Evolutionary conservation across 2,888 invertebrate species (phyloP), one percentile per base, ranked within the genome.

Genomic region (Microplitis deprimator): DNA sequence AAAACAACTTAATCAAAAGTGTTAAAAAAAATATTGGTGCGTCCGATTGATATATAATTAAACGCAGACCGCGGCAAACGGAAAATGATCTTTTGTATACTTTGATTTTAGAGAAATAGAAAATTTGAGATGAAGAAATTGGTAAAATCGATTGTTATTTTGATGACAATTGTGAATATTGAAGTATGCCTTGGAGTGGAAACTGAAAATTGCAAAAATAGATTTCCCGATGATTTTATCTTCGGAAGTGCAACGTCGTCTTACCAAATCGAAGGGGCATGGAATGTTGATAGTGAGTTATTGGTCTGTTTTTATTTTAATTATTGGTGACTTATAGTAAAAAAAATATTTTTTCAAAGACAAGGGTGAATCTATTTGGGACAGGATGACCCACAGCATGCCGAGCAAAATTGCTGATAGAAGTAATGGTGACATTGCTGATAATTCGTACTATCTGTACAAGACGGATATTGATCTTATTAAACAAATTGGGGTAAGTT

Each of bases 291-390:
- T 29, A 29, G 29, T 29, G 4, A 29, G 29, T 29, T 29, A 0
- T 29, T 29, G 29, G 29, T 4, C 29, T 4, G 29, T 3, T 29
- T 29, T 29, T 29, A 2, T 29, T 29, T 29, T 3, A 29, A 2
- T 20, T 20, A 29, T 29, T 3, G 29, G 29, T 29, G 4, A 50
- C 13, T 50, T 50, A 10, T 50, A 6, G 13, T 13, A 13, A 50
- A 10, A 1, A 50, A 10, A 50, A 50, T 1, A 8, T 50, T 8
- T 29, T 29, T 29, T 29, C 29, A 29, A 29, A 29, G 93, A 92
- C 8, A 94, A 93, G 90, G 92, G 92, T 1, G 92, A 92, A 83
- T 93, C 91, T 83, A 92, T 94, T 29, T 95, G 94, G 95, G 95
- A 95, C 86, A 90, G 90, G 7, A 93, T 93, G 82, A 92, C 93